phyloP scores from a whole-genome alignment of 2,113 vertebrate species.

The Siniperca knerii region DNA sequence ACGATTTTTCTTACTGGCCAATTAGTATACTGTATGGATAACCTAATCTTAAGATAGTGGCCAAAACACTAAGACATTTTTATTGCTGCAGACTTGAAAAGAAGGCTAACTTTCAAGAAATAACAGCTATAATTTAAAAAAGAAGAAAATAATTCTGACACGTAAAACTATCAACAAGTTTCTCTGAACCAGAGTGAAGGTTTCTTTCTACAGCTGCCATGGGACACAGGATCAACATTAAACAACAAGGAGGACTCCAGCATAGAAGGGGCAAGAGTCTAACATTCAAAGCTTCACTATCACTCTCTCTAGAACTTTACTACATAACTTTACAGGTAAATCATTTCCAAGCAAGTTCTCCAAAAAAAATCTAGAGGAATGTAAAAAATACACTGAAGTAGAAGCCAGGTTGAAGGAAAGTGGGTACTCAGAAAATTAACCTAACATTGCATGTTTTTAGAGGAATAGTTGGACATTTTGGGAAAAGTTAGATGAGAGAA shows the following conservation, averaged over 20 bases:
- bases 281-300: neutral
- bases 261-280: neutral
- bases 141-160: constrained; percentile 1
- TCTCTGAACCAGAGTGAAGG: neutral
- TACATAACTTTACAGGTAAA: neutral
- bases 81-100: neutral
- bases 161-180: neutral
- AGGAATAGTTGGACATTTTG: too few species aligned
- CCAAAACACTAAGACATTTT: neutral
- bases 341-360: neutral
- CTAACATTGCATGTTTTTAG: too few species aligned
- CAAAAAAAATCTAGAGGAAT: neutral
- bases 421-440: too few species aligned
- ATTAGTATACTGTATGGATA: neutral
- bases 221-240: neutral
- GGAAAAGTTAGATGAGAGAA: too few species aligned
- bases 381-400: neutral
- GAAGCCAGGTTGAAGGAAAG: neutral
- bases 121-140: neutral
- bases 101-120: neutral
- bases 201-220: neutral
- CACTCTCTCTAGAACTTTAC: neutral
- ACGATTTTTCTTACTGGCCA: neutral
- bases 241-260: neutral
- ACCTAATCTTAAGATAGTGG: neutral